A percentile compares a stretch with the other conserved stretches of the same genome.
Evolutionary conservation across 2,888 invertebrate genomes (phyloP).

Genomic region (Petrolisthes cinctipes): DNA sequence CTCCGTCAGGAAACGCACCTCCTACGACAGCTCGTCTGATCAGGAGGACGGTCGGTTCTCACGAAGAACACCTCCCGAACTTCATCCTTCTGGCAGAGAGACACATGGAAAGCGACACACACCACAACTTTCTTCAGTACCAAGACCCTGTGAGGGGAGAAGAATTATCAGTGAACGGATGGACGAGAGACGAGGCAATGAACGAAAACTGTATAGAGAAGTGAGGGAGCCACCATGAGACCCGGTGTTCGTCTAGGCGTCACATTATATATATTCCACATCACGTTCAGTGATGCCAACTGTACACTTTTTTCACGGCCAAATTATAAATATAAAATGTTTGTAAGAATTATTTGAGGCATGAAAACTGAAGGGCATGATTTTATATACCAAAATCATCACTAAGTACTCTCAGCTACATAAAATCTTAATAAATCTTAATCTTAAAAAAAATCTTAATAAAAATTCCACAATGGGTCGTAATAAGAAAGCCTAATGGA

Average conservation of each 20-base stretch:
- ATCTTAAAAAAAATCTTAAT: too few relatives aligned
- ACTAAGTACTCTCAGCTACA: too few relatives aligned
- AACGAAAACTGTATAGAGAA: slow-evolving; percentile 21
- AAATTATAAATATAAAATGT: too few relatives aligned
- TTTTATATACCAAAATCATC: too few relatives aligned
- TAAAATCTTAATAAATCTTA: too few relatives aligned
- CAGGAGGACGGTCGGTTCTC: slow-evolving; percentile 11
- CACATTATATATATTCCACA: not conserved
- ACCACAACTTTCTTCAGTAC: not conserved
- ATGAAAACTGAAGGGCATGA: too few relatives aligned
- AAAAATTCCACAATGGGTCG: too few relatives aligned
- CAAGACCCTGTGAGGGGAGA: slow-evolving; percentile 20
- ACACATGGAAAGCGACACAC: not conserved
- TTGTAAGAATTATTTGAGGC: too few relatives aligned
- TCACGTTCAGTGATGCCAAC: not conserved
- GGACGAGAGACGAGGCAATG: slow-evolving; percentile 20
- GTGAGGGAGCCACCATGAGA: slow-evolving; percentile 31
- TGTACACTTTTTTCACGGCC: too few relatives aligned
- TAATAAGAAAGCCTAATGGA: too few relatives aligned
- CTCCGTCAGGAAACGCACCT: slow-evolving; percentile 21
- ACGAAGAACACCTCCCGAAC: not conserved
- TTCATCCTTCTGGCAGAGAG: not conserved
- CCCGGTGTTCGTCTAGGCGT: not conserved
- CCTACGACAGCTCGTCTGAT: slow-evolving; percentile 36
- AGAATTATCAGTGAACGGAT: slow-evolving; percentile 9